These are phyloP conservation scores for Eupithecia inturbata DNA, from an alignment of 2,888 invertebrate genomes.

Conservation along the genomic window DNA sequence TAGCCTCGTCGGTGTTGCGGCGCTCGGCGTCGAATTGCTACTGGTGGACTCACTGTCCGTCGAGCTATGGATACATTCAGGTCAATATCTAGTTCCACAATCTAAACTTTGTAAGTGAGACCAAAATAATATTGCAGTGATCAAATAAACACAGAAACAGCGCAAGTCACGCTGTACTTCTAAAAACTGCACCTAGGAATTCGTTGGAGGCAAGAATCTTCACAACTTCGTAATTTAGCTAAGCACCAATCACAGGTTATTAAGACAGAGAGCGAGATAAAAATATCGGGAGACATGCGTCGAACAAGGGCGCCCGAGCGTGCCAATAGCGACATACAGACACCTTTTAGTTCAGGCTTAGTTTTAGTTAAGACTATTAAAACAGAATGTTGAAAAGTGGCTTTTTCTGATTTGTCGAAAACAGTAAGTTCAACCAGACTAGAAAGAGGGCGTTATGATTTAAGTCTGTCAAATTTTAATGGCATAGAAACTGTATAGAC, in stretches of 20 bases:
- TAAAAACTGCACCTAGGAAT: too few relatives aligned
- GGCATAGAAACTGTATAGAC: too few relatives aligned
- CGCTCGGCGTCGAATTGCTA: conserved; percentile 75
- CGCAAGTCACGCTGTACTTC: too few relatives aligned
- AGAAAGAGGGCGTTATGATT: too few relatives aligned
- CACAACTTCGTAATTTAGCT: background rate
- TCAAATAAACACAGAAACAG: background rate
- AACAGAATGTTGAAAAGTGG: background rate
- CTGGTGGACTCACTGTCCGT: conserved; percentile 77
- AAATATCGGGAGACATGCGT: background rate
- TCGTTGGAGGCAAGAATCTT: too few relatives aligned
- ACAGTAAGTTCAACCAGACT: too few relatives aligned
- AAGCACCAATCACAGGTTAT: background rate
- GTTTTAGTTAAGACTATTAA: too few relatives aligned
- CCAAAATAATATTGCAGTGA: background rate
- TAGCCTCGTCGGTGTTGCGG: conserved; percentile 88
- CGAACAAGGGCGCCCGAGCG: background rate
- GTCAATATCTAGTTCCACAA: conserved; percentile 3
- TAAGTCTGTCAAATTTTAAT: too few relatives aligned
- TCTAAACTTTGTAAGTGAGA: background rate
- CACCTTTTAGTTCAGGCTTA: too few relatives aligned
- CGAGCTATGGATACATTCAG: conserved; percentile 56
- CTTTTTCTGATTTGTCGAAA: background rate
- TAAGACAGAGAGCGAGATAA: background rate
- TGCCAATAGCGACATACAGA: too few relatives aligned